Base-by-base conservation (phyloP, 2,113 vertebrate species). In the Siniperca knerii region DNA sequence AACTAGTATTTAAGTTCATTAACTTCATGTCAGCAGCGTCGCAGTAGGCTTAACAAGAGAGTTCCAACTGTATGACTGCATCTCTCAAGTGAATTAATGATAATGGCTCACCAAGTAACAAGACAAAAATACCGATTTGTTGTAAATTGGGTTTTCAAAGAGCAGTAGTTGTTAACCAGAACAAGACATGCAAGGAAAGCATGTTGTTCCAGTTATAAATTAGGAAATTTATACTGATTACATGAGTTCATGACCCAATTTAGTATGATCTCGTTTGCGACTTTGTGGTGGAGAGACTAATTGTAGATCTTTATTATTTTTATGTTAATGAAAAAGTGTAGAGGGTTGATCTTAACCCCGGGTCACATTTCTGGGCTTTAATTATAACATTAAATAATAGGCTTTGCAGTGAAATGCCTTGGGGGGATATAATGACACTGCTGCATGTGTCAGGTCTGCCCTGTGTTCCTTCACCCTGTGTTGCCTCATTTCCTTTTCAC, bases 361-460 rank as follows among this genome's bases (percentile, higher is more conserved):
- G 88, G 90, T 90, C 84, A 88, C 58, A 82, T 87, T 86, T 61
- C 44, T 60, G 46, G 83, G 62, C 73, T 83, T 83, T 90, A 89
- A 92, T 93, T 92, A 84, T 77, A 86, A 90, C 78, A 87, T 90
- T 83, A 93, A 87, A 89, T 92, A 88, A 92, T 69, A 84, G 77
- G 52, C 73, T 88, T 76, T 80, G 79, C 83, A 68, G 21, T 60
- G 33, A 77, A 83, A 85, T 68, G 72, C 77, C 70, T 54, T 37
- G 4, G 68, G 75, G 29, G 89, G 40, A 55, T 70, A 44, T 77
- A 88, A 85, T 75, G 84, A 79, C 85, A 85, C 81, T 87, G 65
- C 44, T 2, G 33, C 29, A 29, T 64, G 78, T 88, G 66, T 87
- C 64, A 77, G 48, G 64, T 86, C 61, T 76, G 48, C 61, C 25